Percentiles rank a stretch among this genome's conserved stretches.
These are phyloP conservation scores for Neofelis nebulosa DNA, from an alignment of 2,113 vertebrate species.

Conservation along the genomic window DNA sequence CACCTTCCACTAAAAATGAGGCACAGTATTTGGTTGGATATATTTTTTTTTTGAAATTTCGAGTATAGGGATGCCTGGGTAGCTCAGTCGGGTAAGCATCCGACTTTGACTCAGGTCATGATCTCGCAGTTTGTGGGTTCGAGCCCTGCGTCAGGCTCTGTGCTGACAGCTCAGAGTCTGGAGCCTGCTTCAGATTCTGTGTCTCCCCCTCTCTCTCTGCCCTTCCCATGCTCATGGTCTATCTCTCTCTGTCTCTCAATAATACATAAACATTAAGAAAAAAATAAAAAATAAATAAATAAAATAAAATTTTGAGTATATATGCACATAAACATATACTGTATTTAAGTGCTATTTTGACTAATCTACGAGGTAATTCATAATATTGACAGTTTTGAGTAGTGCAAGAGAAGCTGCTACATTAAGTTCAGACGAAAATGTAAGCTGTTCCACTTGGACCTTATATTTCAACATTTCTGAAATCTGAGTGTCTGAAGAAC, in stretches of 20 bases:
- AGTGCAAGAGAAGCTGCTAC: not conserved
- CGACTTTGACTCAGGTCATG: too few species aligned
- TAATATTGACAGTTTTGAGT: not conserved
- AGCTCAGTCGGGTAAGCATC: too few species aligned
- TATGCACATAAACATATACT: not conserved
- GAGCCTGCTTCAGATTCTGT: too few species aligned
- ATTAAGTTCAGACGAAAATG: not conserved
- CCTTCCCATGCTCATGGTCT: too few species aligned
- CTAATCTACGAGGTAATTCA: not conserved
- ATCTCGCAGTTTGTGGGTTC: too few species aligned
- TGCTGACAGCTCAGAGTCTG: too few species aligned
- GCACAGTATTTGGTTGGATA: not conserved
- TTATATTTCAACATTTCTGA: not conserved
- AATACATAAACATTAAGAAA: too few species aligned
- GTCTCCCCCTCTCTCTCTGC: too few species aligned
- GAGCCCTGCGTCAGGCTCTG: too few species aligned
- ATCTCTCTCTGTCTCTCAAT: too few species aligned
- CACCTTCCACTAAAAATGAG: not conserved
- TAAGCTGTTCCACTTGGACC: not conserved
- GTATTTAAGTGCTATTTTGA: not conserved
- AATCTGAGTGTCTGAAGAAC: not conserved
- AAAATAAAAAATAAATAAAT: too few species aligned
- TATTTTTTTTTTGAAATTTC: not conserved
- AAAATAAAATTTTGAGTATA: not conserved
- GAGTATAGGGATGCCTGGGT: not conserved